Evolutionary conservation across 2,113 vertebrate species (phyloP).

Genomic region (Crotalus helleri): DNA sequence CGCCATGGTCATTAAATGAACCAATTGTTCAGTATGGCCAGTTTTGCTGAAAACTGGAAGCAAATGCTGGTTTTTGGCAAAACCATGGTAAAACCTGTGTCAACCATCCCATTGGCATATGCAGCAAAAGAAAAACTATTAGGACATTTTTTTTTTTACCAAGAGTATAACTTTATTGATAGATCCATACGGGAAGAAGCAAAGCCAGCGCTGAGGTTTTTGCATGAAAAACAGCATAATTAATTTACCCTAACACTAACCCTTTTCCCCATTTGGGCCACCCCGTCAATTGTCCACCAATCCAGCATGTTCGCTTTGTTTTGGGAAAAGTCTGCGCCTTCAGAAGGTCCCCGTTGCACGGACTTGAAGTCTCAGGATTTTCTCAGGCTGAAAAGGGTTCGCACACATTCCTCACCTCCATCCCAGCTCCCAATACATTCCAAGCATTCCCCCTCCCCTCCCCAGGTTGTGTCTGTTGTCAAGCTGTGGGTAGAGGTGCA

Average conservation of each 20-base stretch:
- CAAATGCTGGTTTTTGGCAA: not conserved
- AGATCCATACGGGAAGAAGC: not conserved
- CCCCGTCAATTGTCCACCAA: not conserved
- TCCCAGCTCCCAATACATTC: not conserved
- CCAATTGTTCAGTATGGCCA: not conserved
- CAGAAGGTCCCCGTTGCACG: accelerated
- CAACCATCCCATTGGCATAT: accelerated
- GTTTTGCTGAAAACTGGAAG: not conserved
- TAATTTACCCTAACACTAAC: not conserved
- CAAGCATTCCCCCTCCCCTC: not conserved
- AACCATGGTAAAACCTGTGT: not conserved
- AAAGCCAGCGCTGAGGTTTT: not conserved
- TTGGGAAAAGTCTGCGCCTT: not conserved
- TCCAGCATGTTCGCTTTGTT: not conserved
- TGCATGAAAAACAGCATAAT: not conserved
- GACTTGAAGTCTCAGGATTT: not conserved
- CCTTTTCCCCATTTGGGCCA: not conserved
- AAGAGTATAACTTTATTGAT: not conserved
- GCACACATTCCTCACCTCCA: not conserved
- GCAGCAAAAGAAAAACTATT: not conserved
- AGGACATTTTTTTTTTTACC: not conserved
- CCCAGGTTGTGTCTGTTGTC: not conserved
- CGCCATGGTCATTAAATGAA: not conserved
- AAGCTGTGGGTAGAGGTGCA: not conserved
- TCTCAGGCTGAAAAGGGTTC: not conserved